Conservation (phyloP, 1,140 invertebrate species). For the Augochlora pura region DNA sequence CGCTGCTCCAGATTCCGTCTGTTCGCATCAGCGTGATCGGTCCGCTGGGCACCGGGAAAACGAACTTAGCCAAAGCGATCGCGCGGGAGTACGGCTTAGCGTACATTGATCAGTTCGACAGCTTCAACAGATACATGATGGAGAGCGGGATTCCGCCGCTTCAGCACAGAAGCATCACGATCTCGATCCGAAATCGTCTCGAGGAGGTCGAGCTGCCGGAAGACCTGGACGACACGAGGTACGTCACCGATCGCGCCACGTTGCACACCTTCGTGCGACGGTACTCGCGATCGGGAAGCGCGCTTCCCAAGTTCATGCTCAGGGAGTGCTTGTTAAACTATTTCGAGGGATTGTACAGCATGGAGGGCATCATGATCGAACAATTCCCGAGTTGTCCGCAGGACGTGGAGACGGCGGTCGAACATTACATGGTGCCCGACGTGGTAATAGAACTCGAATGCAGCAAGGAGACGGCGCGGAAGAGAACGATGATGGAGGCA, state of each 20-base stretch:
- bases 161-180: constrained; percentile 41
- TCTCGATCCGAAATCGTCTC: constrained; percentile 73
- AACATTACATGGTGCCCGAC: constrained; percentile 80
- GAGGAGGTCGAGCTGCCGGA: constrained; percentile 48
- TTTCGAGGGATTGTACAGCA: constrained; percentile 75
- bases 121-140: constrained; percentile 61
- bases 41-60: constrained; percentile 79
- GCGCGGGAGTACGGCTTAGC: constrained; percentile 80
- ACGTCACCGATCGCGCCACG: constrained; percentile 24
- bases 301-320: constrained; percentile 71
- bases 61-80: constrained; percentile 76
- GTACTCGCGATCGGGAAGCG: constrained; percentile 77
- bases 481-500: constrained; percentile 71
- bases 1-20: constrained; percentile 75
- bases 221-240: constrained; percentile 28
- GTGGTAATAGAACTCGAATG: constrained; percentile 79
- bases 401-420: constrained; percentile 79
- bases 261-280: constrained; percentile 53
- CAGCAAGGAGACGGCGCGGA: constrained; percentile 67
- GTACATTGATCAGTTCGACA: constrained; percentile 78
- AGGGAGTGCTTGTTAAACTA: constrained; percentile 75
- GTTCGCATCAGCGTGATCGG: constrained; percentile 82
- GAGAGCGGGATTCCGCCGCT: constrained; percentile 50
- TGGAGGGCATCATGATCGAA: constrained; percentile 81
- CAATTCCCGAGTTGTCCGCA: constrained; percentile 80